phyloP scores from a whole-genome alignment of 1,140 invertebrate genomes.

The Papilio polytes region DNA sequence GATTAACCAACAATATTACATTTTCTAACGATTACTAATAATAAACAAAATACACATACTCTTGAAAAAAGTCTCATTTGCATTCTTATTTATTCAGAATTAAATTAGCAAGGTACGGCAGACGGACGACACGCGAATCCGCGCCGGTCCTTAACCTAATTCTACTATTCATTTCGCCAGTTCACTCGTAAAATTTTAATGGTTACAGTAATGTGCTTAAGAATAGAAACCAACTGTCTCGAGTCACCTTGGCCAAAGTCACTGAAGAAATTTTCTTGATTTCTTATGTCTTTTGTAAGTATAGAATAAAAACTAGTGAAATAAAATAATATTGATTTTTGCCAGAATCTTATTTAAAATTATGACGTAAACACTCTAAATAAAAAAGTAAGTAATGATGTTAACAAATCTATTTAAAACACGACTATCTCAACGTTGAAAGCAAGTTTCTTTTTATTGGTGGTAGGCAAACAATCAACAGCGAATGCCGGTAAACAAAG shows the following conservation, averaged over 20 bases:
- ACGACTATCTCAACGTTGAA: background rate
- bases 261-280: constrained; percentile 14
- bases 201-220: constrained; percentile 63
- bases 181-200: constrained; percentile 82
- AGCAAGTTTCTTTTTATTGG: background rate
- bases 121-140: constrained; percentile 64
- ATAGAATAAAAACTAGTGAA: background rate
- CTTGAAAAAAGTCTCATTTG: background rate
- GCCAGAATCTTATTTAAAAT: background rate
- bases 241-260: constrained; percentile 53
- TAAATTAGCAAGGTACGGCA: constrained; percentile 53
- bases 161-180: constrained; percentile 77
- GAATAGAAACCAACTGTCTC: constrained; percentile 63
- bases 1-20: no score
- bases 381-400: no score
- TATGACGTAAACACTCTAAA: no score
- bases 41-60: background rate
- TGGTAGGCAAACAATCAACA: background rate
- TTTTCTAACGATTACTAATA: background rate
- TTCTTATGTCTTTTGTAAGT: background rate
- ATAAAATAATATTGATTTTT: background rate
- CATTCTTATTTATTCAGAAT: constrained; percentile 43
- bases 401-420: background rate
- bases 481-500: background rate
- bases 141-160: constrained; percentile 75